Evolutionary conservation across 2,888 invertebrate genomes (phyloP), one percentile per base, ranked within the genome.

Genomic region (Leucophenga montana): DNA sequence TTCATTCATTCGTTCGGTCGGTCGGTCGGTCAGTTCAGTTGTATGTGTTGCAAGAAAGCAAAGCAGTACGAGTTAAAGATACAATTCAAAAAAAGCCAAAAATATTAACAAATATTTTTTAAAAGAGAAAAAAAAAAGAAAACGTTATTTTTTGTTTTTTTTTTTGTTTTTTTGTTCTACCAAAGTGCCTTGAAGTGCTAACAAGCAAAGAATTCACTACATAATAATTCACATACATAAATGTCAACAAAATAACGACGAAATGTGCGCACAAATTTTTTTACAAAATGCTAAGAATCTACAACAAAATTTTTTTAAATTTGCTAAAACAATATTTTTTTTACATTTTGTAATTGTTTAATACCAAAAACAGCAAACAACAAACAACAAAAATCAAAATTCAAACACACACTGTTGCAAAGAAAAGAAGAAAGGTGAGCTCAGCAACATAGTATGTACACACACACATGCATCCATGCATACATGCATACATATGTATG

Each of bases 11-110:
- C 73, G 56, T 76, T 72, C 65, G 70, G 69, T 83, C 76, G 80
- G 78, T 85, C 84, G 80, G 76, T 83, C 82, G 75, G 71, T 79
- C 74, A 74, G 27, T 75, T 66, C 31, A 33, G 27, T 70, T 61
- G 68, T 66, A 64, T 71, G 69, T 71, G 76, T 69, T 18, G 6
- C 33, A n/a, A 46, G 46, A 20, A 64, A 64, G n/a, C 13, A 46
- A 16, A 39, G 39, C 61, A 31, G 31, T 57, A 39, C 50, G 65
- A n/a, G n/a, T n/a, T n/a, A n/a, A 67, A 54, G 39, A 66, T 56
- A 69, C 31, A 66, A 61, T 18, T 5, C 50, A 39, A 69, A 75
- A 69, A 71, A 62, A 72, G 71, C 71, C 71, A 56, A 46, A n/a
- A 46, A 2, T 4, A n/a, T 46, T 39, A 61, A 61, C 1, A 13